Conservation (phyloP, 2,888 invertebrate genomes). For the Arctia plantaginis region DNA sequence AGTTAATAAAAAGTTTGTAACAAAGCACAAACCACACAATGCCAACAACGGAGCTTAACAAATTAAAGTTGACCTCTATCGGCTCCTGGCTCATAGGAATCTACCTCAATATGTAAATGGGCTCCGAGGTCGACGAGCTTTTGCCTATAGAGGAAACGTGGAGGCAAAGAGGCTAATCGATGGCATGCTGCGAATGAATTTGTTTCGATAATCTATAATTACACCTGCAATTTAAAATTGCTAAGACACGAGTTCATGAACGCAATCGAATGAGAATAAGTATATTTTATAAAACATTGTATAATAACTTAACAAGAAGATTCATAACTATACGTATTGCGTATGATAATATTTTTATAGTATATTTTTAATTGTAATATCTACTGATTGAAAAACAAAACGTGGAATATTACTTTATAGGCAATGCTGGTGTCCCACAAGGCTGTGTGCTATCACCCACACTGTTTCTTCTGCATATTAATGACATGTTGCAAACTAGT, state of each 20-base stretch:
- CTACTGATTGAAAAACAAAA: too few species aligned
- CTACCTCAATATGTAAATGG: constrained; percentile 19
- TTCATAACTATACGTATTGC: neutral
- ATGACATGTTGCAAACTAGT: too few species aligned
- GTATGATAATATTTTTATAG: too few species aligned
- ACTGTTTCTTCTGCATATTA: too few species aligned
- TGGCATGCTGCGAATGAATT: constrained; percentile 19
- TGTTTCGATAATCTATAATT: constrained; percentile 27
- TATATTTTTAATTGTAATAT: too few species aligned
- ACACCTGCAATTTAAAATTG: constrained; percentile 16
- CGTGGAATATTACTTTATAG: too few species aligned
- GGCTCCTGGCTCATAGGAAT: constrained; percentile 13
- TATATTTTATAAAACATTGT: neutral
- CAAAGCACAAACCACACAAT: neutral
- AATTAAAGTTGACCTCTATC: constrained; percentile 16
- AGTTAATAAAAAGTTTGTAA: too few species aligned
- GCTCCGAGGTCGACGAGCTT: constrained; percentile 19
- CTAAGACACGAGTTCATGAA: constrained; percentile 7
- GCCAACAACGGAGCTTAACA: neutral
- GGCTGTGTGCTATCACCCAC: too few species aligned
- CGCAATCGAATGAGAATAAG: constrained; percentile 5
- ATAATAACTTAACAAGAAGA: neutral
- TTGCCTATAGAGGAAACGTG: constrained; percentile 17
- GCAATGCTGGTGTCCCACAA: too few species aligned
- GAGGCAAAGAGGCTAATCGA: constrained; percentile 21